A percentile compares a stretch with the other conserved stretches of the same genome.
Conservation (phyloP, 1,140 invertebrate species). For the Leptinotarsa defecta region DNA sequence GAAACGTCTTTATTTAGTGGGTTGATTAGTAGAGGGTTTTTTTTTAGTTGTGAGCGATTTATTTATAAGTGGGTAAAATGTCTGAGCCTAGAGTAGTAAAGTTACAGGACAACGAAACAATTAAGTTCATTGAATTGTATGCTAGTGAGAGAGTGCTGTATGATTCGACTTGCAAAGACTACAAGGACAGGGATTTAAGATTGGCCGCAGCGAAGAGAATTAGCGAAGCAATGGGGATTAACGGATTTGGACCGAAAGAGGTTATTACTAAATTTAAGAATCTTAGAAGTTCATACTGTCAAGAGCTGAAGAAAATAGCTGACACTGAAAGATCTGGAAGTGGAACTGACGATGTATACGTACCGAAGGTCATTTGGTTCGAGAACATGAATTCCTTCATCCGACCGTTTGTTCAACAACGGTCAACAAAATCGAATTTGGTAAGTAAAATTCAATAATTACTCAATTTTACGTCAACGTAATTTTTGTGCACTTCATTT, state of each 20-base stretch:
- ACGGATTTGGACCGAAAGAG: constrained; percentile 29
- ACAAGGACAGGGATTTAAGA: constrained; percentile 30
- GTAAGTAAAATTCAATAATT: constrained; percentile 16
- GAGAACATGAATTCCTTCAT: constrained; percentile 23
- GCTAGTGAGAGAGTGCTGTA: constrained; percentile 30
- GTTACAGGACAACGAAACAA: constrained; percentile 24
- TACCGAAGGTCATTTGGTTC: constrained; percentile 38
- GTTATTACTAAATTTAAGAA: constrained; percentile 38
- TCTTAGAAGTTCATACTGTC: constrained; percentile 26
- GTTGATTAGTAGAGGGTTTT: too few relatives aligned
- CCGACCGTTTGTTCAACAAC: constrained; percentile 24
- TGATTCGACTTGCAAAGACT: constrained; percentile 29
- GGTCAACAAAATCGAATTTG: constrained; percentile 7
- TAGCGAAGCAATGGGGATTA: constrained; percentile 25
- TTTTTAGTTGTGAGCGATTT: too few relatives aligned
- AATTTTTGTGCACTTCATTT: constrained; percentile 4
- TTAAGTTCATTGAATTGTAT: constrained; percentile 31
- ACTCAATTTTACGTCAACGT: constrained; percentile 1
- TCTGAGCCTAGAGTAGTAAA: too few relatives aligned
- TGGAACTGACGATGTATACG: constrained; percentile 41
- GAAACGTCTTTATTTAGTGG: too few relatives aligned
- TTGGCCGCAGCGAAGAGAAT: constrained; percentile 34
- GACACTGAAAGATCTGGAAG: constrained; percentile 38
- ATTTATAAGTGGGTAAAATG: background rate
- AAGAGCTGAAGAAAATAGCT: constrained; percentile 48